Evolutionary conservation across 2,113 vertebrate genomes (phyloP).

Genomic region (Lamprotornis superbus): DNA sequence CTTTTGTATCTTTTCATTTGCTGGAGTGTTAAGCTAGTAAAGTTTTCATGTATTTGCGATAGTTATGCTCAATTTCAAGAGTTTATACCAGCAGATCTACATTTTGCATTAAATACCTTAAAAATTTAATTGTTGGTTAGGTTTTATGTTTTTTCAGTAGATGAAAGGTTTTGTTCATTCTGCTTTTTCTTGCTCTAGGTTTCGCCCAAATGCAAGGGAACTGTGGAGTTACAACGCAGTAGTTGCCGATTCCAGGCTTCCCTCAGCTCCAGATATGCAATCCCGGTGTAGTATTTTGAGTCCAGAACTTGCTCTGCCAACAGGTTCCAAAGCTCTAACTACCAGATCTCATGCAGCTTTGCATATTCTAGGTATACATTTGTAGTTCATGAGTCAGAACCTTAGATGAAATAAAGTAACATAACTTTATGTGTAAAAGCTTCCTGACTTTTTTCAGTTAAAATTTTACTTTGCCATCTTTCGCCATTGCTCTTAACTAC

Average conservation of each 20-base stretch:
- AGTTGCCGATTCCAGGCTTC: constrained; percentile 92
- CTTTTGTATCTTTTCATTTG: neutral
- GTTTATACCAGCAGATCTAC: neutral
- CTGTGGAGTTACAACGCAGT: constrained; percentile 98
- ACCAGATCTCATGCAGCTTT: constrained; percentile 96
- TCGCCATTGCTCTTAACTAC: neutral
- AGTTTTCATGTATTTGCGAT: neutral
- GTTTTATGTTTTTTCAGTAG: neutral
- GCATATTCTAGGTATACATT: constrained; percentile 90
- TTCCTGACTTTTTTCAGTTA: neutral
- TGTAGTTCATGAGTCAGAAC: neutral
- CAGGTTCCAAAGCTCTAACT: constrained; percentile 90
- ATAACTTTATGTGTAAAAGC: neutral
- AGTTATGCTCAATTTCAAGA: neutral
- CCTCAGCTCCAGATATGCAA: constrained; percentile 88
- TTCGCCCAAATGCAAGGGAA: constrained; percentile 86
- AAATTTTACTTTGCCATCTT: neutral
- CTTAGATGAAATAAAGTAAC: neutral
- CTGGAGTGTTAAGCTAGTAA: neutral
- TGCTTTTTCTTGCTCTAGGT: constrained; percentile 73
- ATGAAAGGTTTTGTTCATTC: neutral
- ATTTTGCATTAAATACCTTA: neutral
- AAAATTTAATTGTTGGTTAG: neutral
- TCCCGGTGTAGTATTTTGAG: constrained; percentile 93
- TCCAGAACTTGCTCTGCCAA: constrained; percentile 93